Conservation (phyloP, 2,888 invertebrate genomes). For the Phaedon cochleariae region DNA sequence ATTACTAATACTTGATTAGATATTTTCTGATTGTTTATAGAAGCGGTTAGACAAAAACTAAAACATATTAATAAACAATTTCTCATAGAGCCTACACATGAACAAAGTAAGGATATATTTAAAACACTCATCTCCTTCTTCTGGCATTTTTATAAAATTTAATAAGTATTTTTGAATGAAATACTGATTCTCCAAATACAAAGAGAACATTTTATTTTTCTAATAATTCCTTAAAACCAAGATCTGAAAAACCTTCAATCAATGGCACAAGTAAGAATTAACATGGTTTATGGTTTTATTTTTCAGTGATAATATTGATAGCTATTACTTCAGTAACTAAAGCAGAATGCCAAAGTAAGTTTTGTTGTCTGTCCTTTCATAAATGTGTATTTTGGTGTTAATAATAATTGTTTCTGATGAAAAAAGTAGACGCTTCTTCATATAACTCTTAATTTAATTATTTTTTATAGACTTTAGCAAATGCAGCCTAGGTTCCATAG, state of each 20-base stretch:
- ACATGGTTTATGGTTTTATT: slow-evolving; percentile 51
- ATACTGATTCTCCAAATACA: background rate
- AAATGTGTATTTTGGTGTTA: slow-evolving; percentile 38
- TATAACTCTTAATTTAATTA: slow-evolving; percentile 23
- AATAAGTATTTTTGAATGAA: background rate
- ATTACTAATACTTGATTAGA: slow-evolving; percentile 38
- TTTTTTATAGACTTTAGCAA: slow-evolving; percentile 35
- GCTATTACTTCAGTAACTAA: slow-evolving; percentile 61
- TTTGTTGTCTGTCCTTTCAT: slow-evolving; percentile 38
- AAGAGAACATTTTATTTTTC: background rate
- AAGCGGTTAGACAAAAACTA: slow-evolving; percentile 32
- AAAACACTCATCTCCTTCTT: background rate
- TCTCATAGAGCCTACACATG: slow-evolving; percentile 10
- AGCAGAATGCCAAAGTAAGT: slow-evolving; percentile 72
- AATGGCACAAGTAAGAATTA: slow-evolving; percentile 36
- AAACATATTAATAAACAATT: slow-evolving; percentile 28
- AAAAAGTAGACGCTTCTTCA: slow-evolving; percentile 35
- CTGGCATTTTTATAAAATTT: background rate
- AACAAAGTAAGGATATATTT: background rate
- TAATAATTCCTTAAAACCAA: background rate
- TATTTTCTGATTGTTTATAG: slow-evolving; percentile 36
- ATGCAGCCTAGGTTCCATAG: slow-evolving; percentile 22
- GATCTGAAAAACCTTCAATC: slow-evolving; percentile 21
- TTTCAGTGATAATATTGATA: slow-evolving; percentile 61
- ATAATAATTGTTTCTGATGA: slow-evolving; percentile 40